phyloP scores from a whole-genome alignment of 30 jellyfish, hydroid and myxozoan species.

The Pelagia noctiluca region DNA sequence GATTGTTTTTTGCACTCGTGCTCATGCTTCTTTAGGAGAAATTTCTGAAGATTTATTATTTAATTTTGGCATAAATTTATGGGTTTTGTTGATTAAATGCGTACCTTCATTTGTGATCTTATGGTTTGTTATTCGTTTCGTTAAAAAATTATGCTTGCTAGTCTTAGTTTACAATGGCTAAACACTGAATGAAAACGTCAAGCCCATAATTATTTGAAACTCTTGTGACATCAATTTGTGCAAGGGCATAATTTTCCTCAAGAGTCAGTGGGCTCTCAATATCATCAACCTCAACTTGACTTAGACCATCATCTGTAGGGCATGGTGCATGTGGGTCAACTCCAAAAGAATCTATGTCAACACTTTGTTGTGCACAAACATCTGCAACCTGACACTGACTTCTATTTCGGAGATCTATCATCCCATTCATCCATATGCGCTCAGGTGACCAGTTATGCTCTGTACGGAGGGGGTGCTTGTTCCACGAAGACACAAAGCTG shows the following conservation, averaged over 20 bases:
- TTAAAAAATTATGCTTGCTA: too few relatives aligned
- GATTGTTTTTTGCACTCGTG: too few relatives aligned
- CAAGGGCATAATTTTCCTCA: background rate
- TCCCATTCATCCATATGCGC: constrained; percentile 42
- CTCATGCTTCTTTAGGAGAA: too few relatives aligned
- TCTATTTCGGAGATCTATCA: constrained; percentile 35
- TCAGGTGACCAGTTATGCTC: constrained; percentile 33
- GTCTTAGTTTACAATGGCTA: too few relatives aligned
- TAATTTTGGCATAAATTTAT: background rate
- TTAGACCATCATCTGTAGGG: background rate
- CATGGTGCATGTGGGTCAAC: constrained; percentile 6
- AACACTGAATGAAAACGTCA: background rate
- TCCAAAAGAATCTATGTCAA: constrained; percentile 24
- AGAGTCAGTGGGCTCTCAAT: constrained; percentile 5
- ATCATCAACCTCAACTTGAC: constrained; percentile 17
- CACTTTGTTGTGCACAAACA: background rate
- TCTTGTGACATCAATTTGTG: background rate
- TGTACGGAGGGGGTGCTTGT: constrained; percentile 42
- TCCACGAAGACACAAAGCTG: constrained; percentile 15
- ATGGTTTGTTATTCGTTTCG: background rate
- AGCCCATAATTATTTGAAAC: constrained; percentile 1
- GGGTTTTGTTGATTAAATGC: background rate
- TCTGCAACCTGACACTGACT: constrained; percentile 23
- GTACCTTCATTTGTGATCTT: background rate
- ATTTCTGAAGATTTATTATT: too few relatives aligned